Evolutionary conservation across 1,140 invertebrate genomes (phyloP), one percentile per base, ranked within the genome.

Genomic region (Brachionus plicatilis): DNA sequence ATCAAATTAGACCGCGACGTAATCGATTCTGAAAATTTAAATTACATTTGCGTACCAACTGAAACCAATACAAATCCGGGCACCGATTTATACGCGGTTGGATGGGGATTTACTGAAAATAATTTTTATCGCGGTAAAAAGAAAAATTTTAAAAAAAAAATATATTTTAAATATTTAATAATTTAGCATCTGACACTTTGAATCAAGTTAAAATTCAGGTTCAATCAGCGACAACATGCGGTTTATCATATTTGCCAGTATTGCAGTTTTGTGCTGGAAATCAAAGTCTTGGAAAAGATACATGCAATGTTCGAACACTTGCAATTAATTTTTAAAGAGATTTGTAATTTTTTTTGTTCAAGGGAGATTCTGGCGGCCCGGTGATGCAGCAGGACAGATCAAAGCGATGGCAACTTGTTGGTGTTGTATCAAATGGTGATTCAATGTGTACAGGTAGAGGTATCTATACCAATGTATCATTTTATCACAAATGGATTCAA

Each of bases 381-480:
- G 24, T 84, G 24, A 84, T 84, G 82, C 60, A 84, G 20, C 41
- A 70, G 27, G 68, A 70, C 27, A 65, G 8, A 41, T 43, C 8
- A 65, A 80, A 80, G n/a, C 20, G 45, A 45, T 84, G 82, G 82
- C 14, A 17, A 43, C 27, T 84, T 14, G 53, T 75, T 17, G 82
- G 82, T 53, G 68, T 84, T 5, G 82, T 84, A 27, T 84, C 82
- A 9, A 84, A 84, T 43, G 82, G 82, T 2, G 82, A 84, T 84
- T 41, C 82, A 9, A 47, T 72, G 29, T 84, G 82, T 41, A 53
- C 82, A 37, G 66, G 66, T 17, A 68, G 47, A 70, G 66, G 82
- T 8, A 47, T 84, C 7, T 84, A 70, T 50, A 84, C 66, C 0
- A 84, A 84, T 43, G 41, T 84, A n/a, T 70, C 82, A 11, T 56